Evolutionary conservation across 92 coral and sea anemone genomes (phyloP).

Genomic region (Actinernus sp.): DNA sequence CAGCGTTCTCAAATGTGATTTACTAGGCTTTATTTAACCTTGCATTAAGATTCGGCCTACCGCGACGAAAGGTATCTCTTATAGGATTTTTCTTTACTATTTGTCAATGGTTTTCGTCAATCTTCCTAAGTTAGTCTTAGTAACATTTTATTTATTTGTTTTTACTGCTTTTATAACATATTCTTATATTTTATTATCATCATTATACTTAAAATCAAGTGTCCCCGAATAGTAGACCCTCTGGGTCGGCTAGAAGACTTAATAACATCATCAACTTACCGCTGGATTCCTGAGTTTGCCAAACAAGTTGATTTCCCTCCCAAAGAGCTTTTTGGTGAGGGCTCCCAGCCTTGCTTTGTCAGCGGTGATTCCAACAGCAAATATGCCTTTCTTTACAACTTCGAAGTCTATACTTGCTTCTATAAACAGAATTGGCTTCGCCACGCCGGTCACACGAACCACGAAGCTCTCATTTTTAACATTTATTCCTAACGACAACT

Average conservation of each 20-base stretch:
- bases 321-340: slow-evolving; percentile 42
- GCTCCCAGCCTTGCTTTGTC: slow-evolving; percentile 51
- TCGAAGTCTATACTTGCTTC: slow-evolving; percentile 56
- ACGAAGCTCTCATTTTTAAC: slow-evolving; percentile 24
- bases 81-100: too few species aligned
- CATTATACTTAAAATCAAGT: background rate
- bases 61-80: too few species aligned
- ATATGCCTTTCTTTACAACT: slow-evolving; percentile 49
- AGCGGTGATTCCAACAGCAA: slow-evolving; percentile 68
- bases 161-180: background rate
- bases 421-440: slow-evolving; percentile 33
- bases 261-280: too few species aligned
- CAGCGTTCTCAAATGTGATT: too few species aligned
- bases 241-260: too few species aligned
- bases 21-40: too few species aligned
- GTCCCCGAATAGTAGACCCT: too few species aligned
- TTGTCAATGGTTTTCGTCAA: too few species aligned
- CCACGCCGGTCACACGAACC: slow-evolving; percentile 57
- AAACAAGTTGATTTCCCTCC: slow-evolving; percentile 48
- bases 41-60: too few species aligned
- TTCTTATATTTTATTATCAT: background rate
- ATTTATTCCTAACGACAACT: slow-evolving; percentile 30
- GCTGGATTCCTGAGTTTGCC: slow-evolving; percentile 45
- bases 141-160: background rate
- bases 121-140: background rate